Conservation (phyloP, 2,888 invertebrate genomes). For the Hermaeophaga mercurialis region DNA sequence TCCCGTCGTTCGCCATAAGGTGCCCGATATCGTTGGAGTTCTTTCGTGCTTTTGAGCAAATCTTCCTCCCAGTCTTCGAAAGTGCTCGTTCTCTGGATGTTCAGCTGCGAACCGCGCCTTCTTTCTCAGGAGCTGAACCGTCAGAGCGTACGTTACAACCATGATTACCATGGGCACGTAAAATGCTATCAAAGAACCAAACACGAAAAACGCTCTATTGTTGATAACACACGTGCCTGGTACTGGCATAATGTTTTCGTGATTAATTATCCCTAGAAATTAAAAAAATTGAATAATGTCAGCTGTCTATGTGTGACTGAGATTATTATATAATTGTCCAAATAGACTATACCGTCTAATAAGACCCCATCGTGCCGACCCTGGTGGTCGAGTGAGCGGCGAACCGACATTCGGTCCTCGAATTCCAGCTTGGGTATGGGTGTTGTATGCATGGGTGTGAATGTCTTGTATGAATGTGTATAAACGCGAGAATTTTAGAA, state of each 20-base stretch:
- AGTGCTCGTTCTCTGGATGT: constrained; percentile 66
- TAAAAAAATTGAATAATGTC: no score
- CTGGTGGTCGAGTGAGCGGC: no score
- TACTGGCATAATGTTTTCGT: constrained; percentile 80
- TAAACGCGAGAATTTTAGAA: no score
- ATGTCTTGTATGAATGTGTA: no score
- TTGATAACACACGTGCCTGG: constrained; percentile 79
- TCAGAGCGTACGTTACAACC: constrained; percentile 90
- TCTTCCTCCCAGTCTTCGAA: constrained; percentile 60
- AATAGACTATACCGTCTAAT: no score
- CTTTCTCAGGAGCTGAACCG: constrained; percentile 82
- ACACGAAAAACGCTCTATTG: constrained; percentile 84
- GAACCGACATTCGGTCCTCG: no score
- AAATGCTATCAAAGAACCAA: constrained; percentile 91
- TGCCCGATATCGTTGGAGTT: constrained; percentile 45
- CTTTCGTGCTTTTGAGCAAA: constrained; percentile 50
- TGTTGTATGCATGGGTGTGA: no score
- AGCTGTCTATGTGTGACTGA: no score
- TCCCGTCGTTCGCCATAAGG: constrained; percentile 56
- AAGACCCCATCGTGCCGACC: no score
- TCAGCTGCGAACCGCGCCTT: constrained; percentile 76
- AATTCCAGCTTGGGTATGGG: no score
- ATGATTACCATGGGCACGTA: constrained; percentile 95
- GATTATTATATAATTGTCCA: no score
- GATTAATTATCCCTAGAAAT: constrained; percentile 72